Base-by-base conservation (phyloP, 2,888 invertebrate species). In the Cheilosia vernalis region DNA sequence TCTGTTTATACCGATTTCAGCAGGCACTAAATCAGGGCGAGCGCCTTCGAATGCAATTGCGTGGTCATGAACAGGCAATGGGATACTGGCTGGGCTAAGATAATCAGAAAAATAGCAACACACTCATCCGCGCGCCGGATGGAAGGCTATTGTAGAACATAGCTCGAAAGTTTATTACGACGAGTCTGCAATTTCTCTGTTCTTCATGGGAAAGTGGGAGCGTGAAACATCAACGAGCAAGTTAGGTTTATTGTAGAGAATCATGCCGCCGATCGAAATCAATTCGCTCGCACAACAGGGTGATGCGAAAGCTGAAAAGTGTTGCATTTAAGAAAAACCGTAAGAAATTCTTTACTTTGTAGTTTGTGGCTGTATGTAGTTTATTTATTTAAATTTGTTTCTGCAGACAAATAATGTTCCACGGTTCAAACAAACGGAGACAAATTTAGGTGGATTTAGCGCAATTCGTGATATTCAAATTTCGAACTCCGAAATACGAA, bases 21-120 rank as follows among this genome's bases (percentile, higher is more conserved):
- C 79, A 74, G 58, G 53, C 69, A 80, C 44, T 84, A 80, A 84
- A 79, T 84, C 64, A 80, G 69, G 21, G 47, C 40, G 49, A 76
- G 56, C 70, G 70, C 76, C 60, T 80, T 27, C 30, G 19, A 76
- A 44, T 76, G 61, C 44, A 76, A 72, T 61, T 60, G 58, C 58
- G 58, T 69, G 74, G 58, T 37, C 63, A 63, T 58, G 56, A 73
- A 63, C 63, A 73, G 37, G 67, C 67, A 56, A 69, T 53, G 27
- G 42, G 24, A 49, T 55, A 44, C 53, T 61, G 69, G 40, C 55
- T 37, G 42, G 53, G 47, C 37, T 69, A 7, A 61, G 69, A 69
- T 78, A 78, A 63, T 63, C 56, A 47, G 53, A 37, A 51, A 19
- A 66, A 44, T n/a, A 47, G 33, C 40, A 37, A 58, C 74, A 76